phyloP scores from a whole-genome alignment of 2,113 vertebrate species.

The Periophthalmodon schlosseri region DNA sequence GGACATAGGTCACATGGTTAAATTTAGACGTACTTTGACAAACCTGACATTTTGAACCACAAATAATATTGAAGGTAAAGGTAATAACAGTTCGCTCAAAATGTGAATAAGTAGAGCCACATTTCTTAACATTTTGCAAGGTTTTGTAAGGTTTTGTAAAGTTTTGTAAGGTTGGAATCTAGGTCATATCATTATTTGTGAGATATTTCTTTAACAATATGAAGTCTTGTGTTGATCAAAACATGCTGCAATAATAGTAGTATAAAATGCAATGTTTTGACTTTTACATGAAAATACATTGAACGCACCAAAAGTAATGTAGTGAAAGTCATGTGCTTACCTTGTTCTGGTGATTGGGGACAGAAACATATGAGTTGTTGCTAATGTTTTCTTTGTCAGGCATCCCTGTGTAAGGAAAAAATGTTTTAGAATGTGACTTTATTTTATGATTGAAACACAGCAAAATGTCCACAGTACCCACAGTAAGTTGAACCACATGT shows the following conservation, averaged over 20 bases:
- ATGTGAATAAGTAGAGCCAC: background rate
- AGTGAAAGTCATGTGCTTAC: conserved; percentile 61
- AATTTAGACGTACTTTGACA: conserved; percentile 64
- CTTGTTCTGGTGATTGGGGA: conserved; percentile 87
- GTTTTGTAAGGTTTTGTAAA: too few relatives aligned
- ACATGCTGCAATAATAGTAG: background rate
- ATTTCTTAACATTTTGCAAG: background rate
- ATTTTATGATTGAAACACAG: background rate
- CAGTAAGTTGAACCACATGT: background rate
- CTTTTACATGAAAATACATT: background rate
- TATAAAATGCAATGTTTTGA: background rate
- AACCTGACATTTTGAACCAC: conserved; percentile 42
- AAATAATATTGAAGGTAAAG: conserved; percentile 15
- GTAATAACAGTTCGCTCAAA: background rate
- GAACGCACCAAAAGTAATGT: background rate
- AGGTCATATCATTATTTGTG: too few relatives aligned
- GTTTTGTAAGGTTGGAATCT: too few relatives aligned
- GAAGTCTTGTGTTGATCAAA: background rate
- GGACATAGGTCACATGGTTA: conserved; percentile 44
- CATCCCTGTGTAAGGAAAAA: conserved; percentile 79
- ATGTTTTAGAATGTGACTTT: background rate
- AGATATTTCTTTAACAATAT: too few relatives aligned
- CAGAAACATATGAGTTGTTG: conserved; percentile 79
- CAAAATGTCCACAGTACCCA: background rate
- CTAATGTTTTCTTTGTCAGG: conserved; percentile 92